Percentiles rank a stretch among this genome's conserved stretches.
Evolutionary conservation across 2,797 vertebrate species (phyloP).

Genomic region (Uromys caudimaculatus): DNA sequence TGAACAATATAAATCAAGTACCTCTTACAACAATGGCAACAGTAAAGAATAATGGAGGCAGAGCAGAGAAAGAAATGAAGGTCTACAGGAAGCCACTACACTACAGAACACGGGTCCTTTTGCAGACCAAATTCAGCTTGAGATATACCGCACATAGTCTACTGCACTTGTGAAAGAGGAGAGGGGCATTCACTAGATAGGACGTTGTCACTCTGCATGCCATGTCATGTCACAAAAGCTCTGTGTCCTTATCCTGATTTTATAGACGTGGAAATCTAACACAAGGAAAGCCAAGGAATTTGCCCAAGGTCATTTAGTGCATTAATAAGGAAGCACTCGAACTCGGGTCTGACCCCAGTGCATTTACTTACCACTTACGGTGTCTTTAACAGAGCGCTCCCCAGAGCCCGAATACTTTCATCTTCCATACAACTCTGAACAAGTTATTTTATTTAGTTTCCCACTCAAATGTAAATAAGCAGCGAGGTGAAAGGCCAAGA

Average conservation of each 20-base stretch:
- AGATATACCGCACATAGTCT: background rate
- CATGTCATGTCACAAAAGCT: slow-evolving; percentile 17
- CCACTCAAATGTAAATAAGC: slow-evolving; percentile 47
- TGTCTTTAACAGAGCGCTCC: background rate
- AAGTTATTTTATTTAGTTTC: slow-evolving; percentile 52
- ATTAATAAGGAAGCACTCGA: slow-evolving; percentile 42
- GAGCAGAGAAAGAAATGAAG: slow-evolving; percentile 2
- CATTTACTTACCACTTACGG: slow-evolving; percentile 33
- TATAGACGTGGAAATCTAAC: slow-evolving; percentile 50
- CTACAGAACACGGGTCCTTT: slow-evolving; percentile 5
- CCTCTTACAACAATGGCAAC: background rate
- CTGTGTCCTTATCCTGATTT: background rate
- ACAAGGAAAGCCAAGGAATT: slow-evolving; percentile 37
- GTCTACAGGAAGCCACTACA: slow-evolving; percentile 19
- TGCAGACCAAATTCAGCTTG: slow-evolving; percentile 3
- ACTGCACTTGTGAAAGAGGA: slow-evolving; percentile 15
- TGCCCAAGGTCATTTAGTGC: background rate
- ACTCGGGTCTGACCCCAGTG: background rate
- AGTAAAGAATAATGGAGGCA: slow-evolving; percentile 36
- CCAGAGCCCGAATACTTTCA: slow-evolving; percentile 19
- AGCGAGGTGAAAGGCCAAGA: slow-evolving; percentile 59
- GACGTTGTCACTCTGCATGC: background rate
- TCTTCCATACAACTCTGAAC: slow-evolving; percentile 62
- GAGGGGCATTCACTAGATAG: background rate
- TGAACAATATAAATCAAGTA: slow-evolving; percentile 42